A percentile compares a stretch with the other conserved stretches of the same genome.
These are phyloP conservation scores for Bujurquina vittata DNA, from an alignment of 2,113 vertebrate species.

Conservation along the genomic window DNA sequence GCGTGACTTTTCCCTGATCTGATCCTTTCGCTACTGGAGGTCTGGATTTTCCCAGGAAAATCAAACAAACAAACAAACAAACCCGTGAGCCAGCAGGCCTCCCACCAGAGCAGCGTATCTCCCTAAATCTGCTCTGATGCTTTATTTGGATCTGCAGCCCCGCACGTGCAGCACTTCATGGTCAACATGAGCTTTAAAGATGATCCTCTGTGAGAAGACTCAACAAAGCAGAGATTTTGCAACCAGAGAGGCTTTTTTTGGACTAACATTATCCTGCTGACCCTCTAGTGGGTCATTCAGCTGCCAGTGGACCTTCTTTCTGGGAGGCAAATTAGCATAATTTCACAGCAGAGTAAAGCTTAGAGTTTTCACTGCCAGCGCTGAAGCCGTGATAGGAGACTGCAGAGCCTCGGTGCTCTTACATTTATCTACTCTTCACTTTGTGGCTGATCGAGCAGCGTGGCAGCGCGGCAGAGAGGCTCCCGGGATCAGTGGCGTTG, in stretches of 20 bases:
- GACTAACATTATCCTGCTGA: conserved; percentile 11
- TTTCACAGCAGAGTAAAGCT: conserved; percentile 9
- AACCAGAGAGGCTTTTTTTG: conserved; percentile 23
- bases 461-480: conserved; percentile 12
- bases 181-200: conserved; percentile 37
- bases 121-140: conserved; percentile 50
- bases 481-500: conserved; percentile 25
- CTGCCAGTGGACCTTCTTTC: conserved; percentile 18
- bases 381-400: conserved; percentile 5
- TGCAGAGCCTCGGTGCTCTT: conserved; percentile 16
- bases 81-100: conserved; percentile 5
- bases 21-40: not conserved
- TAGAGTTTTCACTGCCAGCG: not conserved
- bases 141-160: conserved; percentile 19
- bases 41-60: not conserved
- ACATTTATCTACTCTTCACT: conserved; percentile 30
- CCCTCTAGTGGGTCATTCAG: not conserved
- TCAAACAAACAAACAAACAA: not conserved
- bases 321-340: conserved; percentile 33
- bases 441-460: conserved; percentile 20
- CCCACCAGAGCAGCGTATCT: conserved; percentile 38
- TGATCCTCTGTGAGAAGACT: conserved; percentile 42
- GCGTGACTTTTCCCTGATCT: not conserved
- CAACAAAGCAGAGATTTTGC: conserved; percentile 16
- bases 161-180: conserved; percentile 21